Evolutionary conservation across 1,140 invertebrate genomes (phyloP).

Genomic region (Asbolus verrucosus): DNA sequence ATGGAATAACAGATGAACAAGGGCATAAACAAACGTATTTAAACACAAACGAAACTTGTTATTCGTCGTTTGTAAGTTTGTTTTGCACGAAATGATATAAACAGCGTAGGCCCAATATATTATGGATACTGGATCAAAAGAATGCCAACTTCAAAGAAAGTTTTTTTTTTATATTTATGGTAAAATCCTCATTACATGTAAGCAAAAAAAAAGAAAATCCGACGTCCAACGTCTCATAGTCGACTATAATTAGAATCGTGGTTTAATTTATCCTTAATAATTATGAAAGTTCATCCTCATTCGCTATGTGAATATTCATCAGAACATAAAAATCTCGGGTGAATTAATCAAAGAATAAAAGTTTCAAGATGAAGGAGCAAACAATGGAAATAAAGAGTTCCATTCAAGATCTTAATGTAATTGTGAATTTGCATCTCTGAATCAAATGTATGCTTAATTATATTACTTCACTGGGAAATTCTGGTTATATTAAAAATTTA

Average conservation of each 20-base stretch:
- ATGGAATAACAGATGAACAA: too few relatives aligned
- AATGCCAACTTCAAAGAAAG: conserved; percentile 33
- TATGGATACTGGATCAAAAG: conserved; percentile 14
- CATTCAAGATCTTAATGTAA: conserved; percentile 15
- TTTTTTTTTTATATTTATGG: neutral
- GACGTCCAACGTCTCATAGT: neutral
- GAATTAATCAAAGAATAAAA: conserved; percentile 36
- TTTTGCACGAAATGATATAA: conserved; percentile 28
- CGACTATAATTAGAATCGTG: conserved; percentile 27
- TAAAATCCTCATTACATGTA: conserved; percentile 6
- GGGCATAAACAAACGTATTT: neutral
- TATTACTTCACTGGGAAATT: neutral
- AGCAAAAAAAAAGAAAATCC: conserved; percentile 1
- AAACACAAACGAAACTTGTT: conserved; percentile 22
- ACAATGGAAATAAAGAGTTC: conserved; percentile 29
- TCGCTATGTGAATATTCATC: conserved; percentile 33
- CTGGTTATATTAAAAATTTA: conserved; percentile 17
- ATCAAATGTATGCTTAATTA: conserved; percentile 11
- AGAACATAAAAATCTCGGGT: conserved; percentile 8
- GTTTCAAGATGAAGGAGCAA: conserved; percentile 32
- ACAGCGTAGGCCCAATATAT: conserved; percentile 7
- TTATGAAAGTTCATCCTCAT: conserved; percentile 1
- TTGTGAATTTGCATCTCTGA: conserved; percentile 18
- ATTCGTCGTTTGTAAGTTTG: conserved; percentile 19
- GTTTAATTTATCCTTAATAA: too few relatives aligned